A percentile compares a stretch with the other conserved stretches of the same genome.
Evolutionary conservation across 2,888 invertebrate genomes (phyloP).

Genomic region (Leptothorax acervorum): DNA sequence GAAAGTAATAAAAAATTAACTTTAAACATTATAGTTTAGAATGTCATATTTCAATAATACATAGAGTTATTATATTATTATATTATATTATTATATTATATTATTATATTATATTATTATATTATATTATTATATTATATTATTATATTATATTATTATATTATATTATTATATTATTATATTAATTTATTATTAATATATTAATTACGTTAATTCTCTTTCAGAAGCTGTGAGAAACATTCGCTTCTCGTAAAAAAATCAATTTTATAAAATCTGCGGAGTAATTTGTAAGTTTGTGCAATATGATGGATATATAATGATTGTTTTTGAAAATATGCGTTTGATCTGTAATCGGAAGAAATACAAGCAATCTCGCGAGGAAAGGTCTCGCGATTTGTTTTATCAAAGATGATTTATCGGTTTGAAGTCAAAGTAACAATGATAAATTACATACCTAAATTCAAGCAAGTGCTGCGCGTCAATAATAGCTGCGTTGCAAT

Average conservation of each 20-base stretch:
- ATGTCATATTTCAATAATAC: not conserved
- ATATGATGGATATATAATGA: not conserved
- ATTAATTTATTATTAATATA: not conserved
- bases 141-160: no score
- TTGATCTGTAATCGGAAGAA: not conserved
- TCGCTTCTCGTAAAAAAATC: not conserved
- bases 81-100: no score
- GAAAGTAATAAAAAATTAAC: not conserved
- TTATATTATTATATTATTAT: no score
- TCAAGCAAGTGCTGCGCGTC: not conserved
- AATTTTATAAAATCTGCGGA: not conserved
- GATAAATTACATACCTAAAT: slow-evolving; percentile 13
- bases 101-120: no score
- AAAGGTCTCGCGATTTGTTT: not conserved
- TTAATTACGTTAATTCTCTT: not conserved
- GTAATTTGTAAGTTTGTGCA: not conserved
- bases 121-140: no score
- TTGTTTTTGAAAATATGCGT: not conserved
- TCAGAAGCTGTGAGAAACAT: not conserved
- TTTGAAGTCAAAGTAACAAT: not conserved
- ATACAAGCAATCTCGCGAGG: not conserved
- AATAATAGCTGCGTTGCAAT: not conserved
- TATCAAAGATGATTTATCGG: not conserved
- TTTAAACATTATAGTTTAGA: not conserved
- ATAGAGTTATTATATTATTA: not conserved